Percentiles rank a stretch among this genome's conserved stretches.
Evolutionary conservation across 2,888 invertebrate species (phyloP).

Genomic region (Agrenia bidenticulata): DNA sequence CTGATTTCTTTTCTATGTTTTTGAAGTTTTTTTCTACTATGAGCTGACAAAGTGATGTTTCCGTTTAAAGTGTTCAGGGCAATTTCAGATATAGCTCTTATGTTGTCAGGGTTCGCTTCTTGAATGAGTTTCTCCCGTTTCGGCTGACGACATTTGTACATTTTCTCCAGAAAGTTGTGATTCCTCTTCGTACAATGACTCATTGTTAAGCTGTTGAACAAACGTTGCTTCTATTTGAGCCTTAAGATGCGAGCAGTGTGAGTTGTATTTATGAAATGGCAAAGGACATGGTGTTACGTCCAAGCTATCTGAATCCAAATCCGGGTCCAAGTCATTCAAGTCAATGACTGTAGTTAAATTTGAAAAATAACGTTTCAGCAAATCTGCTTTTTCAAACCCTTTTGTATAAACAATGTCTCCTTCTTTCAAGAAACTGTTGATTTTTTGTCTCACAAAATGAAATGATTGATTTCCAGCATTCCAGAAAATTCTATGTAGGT

Average conservation of each 20-base stretch:
- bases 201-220: slow-evolving; percentile 22
- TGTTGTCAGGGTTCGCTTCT: slow-evolving; percentile 21
- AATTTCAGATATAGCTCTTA: slow-evolving; percentile 18
- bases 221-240: slow-evolving; percentile 13
- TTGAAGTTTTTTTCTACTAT: background rate
- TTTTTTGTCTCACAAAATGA: background rate
- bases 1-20: slow-evolving; percentile 2
- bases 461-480: slow-evolving; percentile 8
- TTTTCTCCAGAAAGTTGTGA: slow-evolving; percentile 8
- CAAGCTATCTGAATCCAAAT: too few species aligned
- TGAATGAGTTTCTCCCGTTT: slow-evolving; percentile 11
- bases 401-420: slow-evolving; percentile 25
- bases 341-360: background rate
- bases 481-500: slow-evolving; percentile 21
- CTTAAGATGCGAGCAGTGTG: slow-evolving; percentile 24
- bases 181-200: slow-evolving; percentile 18
- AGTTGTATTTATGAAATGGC: slow-evolving; percentile 1
- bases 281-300: slow-evolving; percentile 5
- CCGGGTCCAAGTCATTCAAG: too few species aligned
- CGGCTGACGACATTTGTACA: background rate
- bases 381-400: background rate
- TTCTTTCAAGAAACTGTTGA: too few species aligned
- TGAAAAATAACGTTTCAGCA: background rate
- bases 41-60: background rate
- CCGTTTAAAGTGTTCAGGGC: slow-evolving; percentile 3